phyloP scores from a whole-genome alignment of 2,113 vertebrate genomes.

The Jaculus jaculus region DNA sequence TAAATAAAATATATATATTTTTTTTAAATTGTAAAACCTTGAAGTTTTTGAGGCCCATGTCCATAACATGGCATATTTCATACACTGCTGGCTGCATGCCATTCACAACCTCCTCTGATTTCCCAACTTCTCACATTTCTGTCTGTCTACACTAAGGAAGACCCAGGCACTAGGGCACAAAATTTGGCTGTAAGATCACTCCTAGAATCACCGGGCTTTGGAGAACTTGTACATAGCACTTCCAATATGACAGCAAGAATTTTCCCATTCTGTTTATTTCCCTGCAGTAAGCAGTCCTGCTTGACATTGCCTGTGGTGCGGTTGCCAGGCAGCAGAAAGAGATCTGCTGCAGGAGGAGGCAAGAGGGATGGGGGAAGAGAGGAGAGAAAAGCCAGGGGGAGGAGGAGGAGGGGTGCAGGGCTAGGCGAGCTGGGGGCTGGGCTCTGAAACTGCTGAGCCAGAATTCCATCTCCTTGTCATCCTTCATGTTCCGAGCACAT shows the following conservation, averaged over 20 bases:
- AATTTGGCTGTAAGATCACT: constrained; percentile 17
- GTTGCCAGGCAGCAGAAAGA: constrained; percentile 78
- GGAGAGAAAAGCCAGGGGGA: background rate
- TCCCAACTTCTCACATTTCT: background rate
- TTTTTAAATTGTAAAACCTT: constrained; percentile 22
- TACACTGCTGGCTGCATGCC: constrained; percentile 23
- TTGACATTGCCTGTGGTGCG: constrained; percentile 61
- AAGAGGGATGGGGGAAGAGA: background rate
- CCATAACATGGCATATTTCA: constrained; percentile 50
- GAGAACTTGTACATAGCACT: constrained; percentile 35
- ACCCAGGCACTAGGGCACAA: background rate
- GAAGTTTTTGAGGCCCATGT: constrained; percentile 13
- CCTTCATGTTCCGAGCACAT: constrained; percentile 56
- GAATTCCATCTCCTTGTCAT: constrained; percentile 57
- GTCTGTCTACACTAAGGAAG: background rate
- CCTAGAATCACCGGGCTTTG: constrained; percentile 25
- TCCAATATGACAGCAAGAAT: constrained; percentile 62
- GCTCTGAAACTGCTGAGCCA: constrained; percentile 77
- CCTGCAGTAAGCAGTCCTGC: constrained; percentile 72
- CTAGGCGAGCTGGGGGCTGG: background rate
- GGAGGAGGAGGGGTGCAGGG: background rate
- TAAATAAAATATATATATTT: too few species aligned
- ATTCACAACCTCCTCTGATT: background rate
- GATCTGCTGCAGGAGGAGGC: constrained; percentile 62
- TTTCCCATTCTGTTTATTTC: constrained; percentile 64